phyloP scores from a whole-genome alignment of 1,140 invertebrate genomes.

The Drosophila grimshawi region DNA sequence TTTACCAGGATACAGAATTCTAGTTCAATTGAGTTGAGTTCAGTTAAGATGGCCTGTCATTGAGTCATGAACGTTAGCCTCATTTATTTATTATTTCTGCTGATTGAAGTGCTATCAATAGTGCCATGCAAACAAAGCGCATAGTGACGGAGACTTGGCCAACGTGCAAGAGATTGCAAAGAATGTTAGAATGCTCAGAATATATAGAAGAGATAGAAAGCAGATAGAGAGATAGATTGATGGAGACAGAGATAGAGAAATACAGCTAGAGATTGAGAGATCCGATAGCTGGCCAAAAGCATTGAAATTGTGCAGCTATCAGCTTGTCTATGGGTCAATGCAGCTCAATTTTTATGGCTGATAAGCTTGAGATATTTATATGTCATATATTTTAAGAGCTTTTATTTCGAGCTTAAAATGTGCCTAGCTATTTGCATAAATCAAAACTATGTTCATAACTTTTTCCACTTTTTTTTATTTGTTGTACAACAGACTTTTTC shows the following conservation, averaged over 20 bases:
- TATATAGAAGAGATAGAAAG: background rate
- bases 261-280: background rate
- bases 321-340: background rate
- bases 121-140: conserved; percentile 67
- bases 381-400: background rate
- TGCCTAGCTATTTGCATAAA: conserved; percentile 67
- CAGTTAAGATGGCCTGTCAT: conserved; percentile 14
- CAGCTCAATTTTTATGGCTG: background rate
- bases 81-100: conserved; percentile 81
- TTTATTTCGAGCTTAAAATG: conserved; percentile 14
- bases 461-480: conserved; percentile 30
- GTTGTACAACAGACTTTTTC: conserved; percentile 34
- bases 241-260: background rate
- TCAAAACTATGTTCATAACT: conserved; percentile 71
- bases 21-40: background rate
- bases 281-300: too few species aligned
- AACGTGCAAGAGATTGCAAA: conserved; percentile 7
- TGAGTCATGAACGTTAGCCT: conserved; percentile 76
- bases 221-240: background rate
- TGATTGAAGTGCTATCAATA: conserved; percentile 80
- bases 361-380: conserved; percentile 7
- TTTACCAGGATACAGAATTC: too few species aligned
- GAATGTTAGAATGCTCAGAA: background rate
- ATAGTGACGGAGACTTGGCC: conserved; percentile 14
- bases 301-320: too few species aligned